Evolutionary conservation across 2,797 vertebrate species (phyloP).

Genomic region (Propithecus deckenii): DNA sequence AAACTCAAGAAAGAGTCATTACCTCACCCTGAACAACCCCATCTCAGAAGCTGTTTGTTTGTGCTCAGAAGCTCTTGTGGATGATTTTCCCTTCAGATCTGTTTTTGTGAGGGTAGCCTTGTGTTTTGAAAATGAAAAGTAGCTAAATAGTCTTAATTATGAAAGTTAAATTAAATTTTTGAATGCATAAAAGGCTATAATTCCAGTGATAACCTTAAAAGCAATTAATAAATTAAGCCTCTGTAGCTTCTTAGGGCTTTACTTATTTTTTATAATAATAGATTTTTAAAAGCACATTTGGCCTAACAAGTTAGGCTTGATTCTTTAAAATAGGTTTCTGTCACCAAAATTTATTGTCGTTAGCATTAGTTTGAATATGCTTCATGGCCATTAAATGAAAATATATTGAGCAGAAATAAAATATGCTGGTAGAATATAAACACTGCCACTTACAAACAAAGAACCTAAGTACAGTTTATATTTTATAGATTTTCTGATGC

Average conservation of each 20-base stretch:
- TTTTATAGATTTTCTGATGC: slow-evolving; percentile 54
- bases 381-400: slow-evolving; percentile 3
- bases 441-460: not conserved
- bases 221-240: not conserved
- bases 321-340: slow-evolving; percentile 29
- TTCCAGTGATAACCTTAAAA: not conserved
- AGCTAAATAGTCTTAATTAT: not conserved
- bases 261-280: not conserved
- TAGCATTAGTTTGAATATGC: slow-evolving; percentile 40
- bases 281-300: not conserved
- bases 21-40: not conserved
- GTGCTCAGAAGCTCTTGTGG: not conserved
- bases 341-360: slow-evolving; percentile 42
- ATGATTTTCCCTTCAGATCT: not conserved
- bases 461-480: not conserved
- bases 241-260: not conserved
- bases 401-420: not conserved
- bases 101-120: not conserved
- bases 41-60: not conserved
- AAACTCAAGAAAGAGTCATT: not conserved
- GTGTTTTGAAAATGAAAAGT: not conserved
- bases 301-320: slow-evolving; percentile 3
- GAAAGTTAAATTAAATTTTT: not conserved
- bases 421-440: slow-evolving; percentile 10
- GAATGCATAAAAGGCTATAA: not conserved